Conservation (phyloP, 2,113 vertebrate species). For the Lepidothrix coronata region DNA sequence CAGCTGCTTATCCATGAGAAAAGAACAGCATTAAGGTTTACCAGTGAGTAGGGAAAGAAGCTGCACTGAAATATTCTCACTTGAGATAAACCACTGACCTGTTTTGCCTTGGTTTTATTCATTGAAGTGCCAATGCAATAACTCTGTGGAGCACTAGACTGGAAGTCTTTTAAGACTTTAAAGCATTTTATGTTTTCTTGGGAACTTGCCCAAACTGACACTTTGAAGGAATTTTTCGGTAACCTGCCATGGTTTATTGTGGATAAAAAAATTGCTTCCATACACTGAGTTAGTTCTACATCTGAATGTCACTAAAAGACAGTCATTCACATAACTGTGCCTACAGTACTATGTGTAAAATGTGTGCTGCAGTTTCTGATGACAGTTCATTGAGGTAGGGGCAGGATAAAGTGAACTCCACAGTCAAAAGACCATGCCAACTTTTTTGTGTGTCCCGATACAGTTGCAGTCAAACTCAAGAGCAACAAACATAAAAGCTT, state of each 20-base stretch:
- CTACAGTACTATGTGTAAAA: background rate
- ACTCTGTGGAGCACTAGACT: background rate
- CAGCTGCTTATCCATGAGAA: background rate
- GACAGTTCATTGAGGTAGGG: background rate
- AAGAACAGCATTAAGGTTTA: background rate
- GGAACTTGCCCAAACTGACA: background rate
- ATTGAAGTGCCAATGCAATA: background rate
- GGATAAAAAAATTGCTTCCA: background rate
- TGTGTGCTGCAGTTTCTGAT: background rate
- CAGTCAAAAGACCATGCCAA: background rate
- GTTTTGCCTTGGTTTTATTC: background rate
- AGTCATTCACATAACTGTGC: background rate
- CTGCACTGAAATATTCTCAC: background rate
- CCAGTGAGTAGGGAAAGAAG: background rate
- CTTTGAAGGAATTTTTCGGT: conserved; percentile 16
- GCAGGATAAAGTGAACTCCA: background rate
- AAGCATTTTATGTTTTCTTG: background rate
- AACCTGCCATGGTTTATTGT: background rate
- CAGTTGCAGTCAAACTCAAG: background rate
- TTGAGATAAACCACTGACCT: background rate
- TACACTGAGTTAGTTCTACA: background rate
- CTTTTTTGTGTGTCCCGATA: background rate
- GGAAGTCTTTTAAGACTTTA: background rate
- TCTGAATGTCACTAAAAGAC: background rate
- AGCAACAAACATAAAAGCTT: background rate